These are phyloP conservation scores for Cerastis leucographa DNA, from an alignment of 2,888 invertebrate species.

Conservation along the genomic window DNA sequence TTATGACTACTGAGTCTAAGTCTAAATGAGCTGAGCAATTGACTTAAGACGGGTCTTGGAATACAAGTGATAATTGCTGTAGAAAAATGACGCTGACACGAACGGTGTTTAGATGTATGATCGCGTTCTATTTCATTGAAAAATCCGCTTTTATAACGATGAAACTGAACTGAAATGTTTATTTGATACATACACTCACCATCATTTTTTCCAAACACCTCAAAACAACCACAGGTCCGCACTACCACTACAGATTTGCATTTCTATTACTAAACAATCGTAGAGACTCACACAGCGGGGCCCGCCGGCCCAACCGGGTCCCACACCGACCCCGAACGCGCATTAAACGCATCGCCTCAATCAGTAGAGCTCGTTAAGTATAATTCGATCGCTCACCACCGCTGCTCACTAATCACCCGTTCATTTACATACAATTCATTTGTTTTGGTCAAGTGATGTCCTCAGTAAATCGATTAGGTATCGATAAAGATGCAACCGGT, in stretches of 20 bases:
- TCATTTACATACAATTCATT: conserved; percentile 83
- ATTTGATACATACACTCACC: background rate
- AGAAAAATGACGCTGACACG: background rate
- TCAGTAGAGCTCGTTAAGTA: conserved; percentile 78
- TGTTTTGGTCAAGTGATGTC: conserved; percentile 69
- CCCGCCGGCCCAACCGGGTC: background rate
- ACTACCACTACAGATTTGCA: background rate
- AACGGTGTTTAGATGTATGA: background rate
- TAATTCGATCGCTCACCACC: conserved; percentile 80
- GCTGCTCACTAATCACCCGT: conserved; percentile 71
- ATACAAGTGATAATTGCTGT: background rate
- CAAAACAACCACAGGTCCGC: background rate
- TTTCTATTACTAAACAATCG: conserved; percentile 15
- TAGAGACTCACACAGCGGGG: background rate
- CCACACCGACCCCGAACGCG: conserved; percentile 10
- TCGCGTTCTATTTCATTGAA: background rate
- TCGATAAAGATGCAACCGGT: background rate
- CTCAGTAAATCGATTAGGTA: conserved; percentile 3
- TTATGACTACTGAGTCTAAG: too few relatives aligned
- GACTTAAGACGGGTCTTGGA: background rate
- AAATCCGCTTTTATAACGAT: background rate
- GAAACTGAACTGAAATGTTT: background rate
- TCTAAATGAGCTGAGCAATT: too few relatives aligned
- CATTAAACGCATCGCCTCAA: conserved; percentile 69
- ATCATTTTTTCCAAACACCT: background rate